A percentile compares a stretch with the other conserved stretches of the same genome.
These are phyloP conservation scores for Tragelaphus scriptus DNA, from an alignment of 2,113 vertebrate species.

Conservation along the genomic window DNA sequence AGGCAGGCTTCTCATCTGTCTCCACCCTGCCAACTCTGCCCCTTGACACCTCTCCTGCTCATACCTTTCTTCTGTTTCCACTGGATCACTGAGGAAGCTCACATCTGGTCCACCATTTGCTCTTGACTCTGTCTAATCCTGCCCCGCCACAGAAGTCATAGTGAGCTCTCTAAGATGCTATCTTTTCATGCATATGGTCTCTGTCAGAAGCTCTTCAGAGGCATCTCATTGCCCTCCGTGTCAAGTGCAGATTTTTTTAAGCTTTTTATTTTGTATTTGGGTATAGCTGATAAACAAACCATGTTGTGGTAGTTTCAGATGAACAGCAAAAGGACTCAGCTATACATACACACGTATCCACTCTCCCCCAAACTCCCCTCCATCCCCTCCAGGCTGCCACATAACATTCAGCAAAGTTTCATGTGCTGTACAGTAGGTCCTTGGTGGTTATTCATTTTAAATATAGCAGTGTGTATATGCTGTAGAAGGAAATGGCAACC, in stretches of 20 bases:
- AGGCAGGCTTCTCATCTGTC: not conserved
- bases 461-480: not conserved
- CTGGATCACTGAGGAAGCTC: not conserved
- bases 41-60: not conserved
- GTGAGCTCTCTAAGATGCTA: not conserved
- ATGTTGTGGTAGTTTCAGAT: not conserved
- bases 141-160: not conserved
- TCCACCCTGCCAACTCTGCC: not conserved
- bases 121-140: not conserved
- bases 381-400: not conserved
- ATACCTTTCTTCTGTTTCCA: not conserved
- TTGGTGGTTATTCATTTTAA: not conserved
- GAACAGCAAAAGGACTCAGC: not conserved
- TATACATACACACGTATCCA: not conserved
- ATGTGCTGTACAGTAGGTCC: not conserved
- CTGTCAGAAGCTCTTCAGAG: not conserved
- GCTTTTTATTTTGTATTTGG: not conserved
- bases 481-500: not conserved
- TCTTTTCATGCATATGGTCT: not conserved
- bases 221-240: not conserved
- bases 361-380: not conserved
- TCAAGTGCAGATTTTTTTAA: not conserved
- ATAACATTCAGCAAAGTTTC: not conserved
- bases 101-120: not conserved
- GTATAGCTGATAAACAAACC: not conserved